Conservation (phyloP, 2,113 vertebrate genomes). For the Monopterus albus region DNA sequence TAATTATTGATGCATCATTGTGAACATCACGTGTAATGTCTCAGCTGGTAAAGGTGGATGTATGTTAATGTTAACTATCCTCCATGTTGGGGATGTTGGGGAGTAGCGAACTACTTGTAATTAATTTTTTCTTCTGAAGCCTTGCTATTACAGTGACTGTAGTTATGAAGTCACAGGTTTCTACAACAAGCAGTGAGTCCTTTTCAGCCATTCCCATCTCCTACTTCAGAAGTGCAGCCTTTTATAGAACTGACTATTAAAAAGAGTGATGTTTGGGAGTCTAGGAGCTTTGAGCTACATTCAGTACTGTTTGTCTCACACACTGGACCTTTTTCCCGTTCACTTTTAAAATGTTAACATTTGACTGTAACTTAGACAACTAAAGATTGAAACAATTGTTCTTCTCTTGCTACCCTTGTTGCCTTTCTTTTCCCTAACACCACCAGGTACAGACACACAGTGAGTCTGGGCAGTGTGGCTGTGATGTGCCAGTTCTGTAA, state of each 20-base stretch:
- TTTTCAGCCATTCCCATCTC: constrained; percentile 23
- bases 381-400: not conserved
- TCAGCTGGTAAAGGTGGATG: too few relatives aligned
- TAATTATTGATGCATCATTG: too few relatives aligned
- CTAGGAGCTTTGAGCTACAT: constrained; percentile 3
- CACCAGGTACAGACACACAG: constrained; percentile 82
- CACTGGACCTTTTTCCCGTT: not conserved
- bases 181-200: constrained; percentile 23
- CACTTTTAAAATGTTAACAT: not conserved
- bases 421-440: not conserved
- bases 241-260: too few relatives aligned
- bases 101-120: too few relatives aligned
- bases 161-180: constrained; percentile 18
- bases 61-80: too few relatives aligned
- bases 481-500: constrained; percentile 98
- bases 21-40: too few relatives aligned
- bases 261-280: too few relatives aligned
- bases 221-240: constrained; percentile 24
- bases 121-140: too few relatives aligned
- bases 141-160: not conserved
- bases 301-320: constrained; percentile 2
- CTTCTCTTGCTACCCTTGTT: too few relatives aligned
- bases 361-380: not conserved
- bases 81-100: constrained; percentile 38
- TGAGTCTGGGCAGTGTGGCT: constrained; percentile 83